phyloP scores from a whole-genome alignment of 2,797 vertebrate species.

The Acrocephalus scirpaceus region DNA sequence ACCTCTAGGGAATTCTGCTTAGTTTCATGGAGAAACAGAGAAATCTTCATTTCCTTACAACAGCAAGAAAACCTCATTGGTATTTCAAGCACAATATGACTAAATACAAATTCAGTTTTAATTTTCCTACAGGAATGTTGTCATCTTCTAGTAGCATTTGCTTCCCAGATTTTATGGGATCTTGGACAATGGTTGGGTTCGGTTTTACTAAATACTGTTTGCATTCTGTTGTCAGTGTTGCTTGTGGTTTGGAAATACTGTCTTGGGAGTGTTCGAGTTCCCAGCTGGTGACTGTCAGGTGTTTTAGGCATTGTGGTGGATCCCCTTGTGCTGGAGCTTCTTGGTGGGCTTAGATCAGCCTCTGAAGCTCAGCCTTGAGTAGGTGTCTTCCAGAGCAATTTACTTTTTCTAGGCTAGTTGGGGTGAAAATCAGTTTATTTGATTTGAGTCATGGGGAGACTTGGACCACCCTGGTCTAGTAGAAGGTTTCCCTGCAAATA shows the following conservation, averaged over 20 bases:
- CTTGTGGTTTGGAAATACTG: neutral
- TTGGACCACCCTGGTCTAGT: neutral
- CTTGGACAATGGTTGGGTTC: neutral
- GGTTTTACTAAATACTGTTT: neutral
- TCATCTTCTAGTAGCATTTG: neutral
- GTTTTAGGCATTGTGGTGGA: neutral
- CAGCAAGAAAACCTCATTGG: neutral
- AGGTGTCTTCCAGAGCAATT: neutral
- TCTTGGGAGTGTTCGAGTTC: neutral
- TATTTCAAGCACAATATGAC: neutral
- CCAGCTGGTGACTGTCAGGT: neutral
- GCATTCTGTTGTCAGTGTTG: neutral
- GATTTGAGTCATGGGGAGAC: neutral
- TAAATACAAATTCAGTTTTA: neutral
- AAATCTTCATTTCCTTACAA: neutral
- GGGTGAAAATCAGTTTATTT: neutral
- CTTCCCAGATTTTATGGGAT: neutral
- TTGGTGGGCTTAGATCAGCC: neutral
- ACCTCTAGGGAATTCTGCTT: neutral
- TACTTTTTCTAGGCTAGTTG: neutral
- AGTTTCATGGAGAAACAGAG: neutral
- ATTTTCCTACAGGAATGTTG: neutral
- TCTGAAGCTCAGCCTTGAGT: neutral
- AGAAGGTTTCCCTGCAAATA: neutral
- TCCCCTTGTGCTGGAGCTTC: neutral